Percentiles rank a stretch among this genome's conserved stretches.
phyloP scores from a whole-genome alignment of 1,140 invertebrate genomes.

The Cotesia chilonis region DNA sequence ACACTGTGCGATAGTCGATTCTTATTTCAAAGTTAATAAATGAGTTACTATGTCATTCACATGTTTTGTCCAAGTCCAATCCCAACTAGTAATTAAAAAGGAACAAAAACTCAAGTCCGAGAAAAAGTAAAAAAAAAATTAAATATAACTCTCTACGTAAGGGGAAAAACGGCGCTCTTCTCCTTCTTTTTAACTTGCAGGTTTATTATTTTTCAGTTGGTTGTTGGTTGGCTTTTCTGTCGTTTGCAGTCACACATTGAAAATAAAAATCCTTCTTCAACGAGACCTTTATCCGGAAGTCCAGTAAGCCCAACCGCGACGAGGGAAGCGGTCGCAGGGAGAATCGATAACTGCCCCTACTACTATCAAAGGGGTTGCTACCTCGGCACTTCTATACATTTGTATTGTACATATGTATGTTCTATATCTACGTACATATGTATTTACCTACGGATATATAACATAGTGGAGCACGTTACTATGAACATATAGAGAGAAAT shows the following conservation, averaged over 20 bases:
- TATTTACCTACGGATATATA: constrained; percentile 5
- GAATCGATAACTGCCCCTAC: constrained; percentile 60
- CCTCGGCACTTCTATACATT: constrained; percentile 40
- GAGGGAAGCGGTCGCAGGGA: constrained; percentile 17
- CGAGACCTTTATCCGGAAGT: constrained; percentile 56
- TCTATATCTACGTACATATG: background rate
- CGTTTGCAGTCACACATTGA: background rate
- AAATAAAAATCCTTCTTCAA: constrained; percentile 1
- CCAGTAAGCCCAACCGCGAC: constrained; percentile 35
- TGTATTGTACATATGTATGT: constrained; percentile 22
- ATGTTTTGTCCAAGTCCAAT: background rate
- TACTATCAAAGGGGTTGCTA: constrained; percentile 50
- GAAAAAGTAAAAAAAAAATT: no score
- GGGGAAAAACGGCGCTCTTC: background rate
- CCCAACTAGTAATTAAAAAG: no score
- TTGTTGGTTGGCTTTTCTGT: background rate
- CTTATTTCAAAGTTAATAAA: constrained; percentile 7
- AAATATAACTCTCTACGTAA: no score
- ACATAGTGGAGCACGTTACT: background rate
- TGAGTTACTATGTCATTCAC: constrained; percentile 2
- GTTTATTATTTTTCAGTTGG: no score
- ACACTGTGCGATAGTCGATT: background rate
- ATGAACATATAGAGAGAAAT: background rate
- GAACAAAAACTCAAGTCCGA: no score
- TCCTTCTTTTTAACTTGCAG: no score